phyloP scores from a whole-genome alignment of 1,140 invertebrate genomes.

The Bombus terrestris region DNA sequence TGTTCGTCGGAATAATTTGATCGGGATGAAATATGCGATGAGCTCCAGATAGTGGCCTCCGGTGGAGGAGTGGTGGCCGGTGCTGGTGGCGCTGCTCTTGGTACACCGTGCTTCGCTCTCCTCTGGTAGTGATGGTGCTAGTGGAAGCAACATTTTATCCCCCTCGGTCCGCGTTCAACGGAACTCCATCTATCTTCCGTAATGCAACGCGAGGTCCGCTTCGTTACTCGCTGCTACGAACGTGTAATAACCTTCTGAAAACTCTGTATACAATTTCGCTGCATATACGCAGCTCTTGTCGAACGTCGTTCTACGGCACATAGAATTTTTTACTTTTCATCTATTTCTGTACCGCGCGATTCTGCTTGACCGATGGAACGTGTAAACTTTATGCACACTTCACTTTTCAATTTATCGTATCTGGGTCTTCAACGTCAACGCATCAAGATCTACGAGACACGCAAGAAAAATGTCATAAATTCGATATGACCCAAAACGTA shows the following conservation, averaged over 20 bases:
- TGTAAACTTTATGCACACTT: too few relatives aligned
- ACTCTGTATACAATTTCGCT: slow-evolving; percentile 24
- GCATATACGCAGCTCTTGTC: neutral
- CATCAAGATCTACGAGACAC: too few relatives aligned
- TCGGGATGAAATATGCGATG: slow-evolving; percentile 72
- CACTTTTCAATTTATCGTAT: too few relatives aligned
- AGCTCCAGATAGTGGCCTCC: slow-evolving; percentile 64
- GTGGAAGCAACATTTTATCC: slow-evolving; percentile 54
- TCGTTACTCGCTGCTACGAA: slow-evolving; percentile 37
- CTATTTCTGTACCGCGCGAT: too few relatives aligned
- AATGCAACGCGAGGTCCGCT: slow-evolving; percentile 37
- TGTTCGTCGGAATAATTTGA: slow-evolving; percentile 73
- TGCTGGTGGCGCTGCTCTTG: slow-evolving; percentile 31
- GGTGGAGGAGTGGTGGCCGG: slow-evolving; percentile 44
- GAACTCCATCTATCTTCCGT: slow-evolving; percentile 61
- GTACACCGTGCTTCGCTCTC: neutral
- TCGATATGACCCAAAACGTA: too few relatives aligned
- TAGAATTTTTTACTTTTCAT: too few relatives aligned
- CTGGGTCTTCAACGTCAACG: too few relatives aligned
- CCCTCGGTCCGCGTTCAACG: slow-evolving; percentile 46
- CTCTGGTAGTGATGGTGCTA: slow-evolving; percentile 27
- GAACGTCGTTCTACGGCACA: too few relatives aligned
- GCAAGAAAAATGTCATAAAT: too few relatives aligned
- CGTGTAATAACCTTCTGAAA: slow-evolving; percentile 34
- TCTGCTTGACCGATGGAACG: too few relatives aligned